Evolutionary conservation across 2,113 vertebrate genomes (phyloP).

Genomic region (Morphnarchus princeps): DNA sequence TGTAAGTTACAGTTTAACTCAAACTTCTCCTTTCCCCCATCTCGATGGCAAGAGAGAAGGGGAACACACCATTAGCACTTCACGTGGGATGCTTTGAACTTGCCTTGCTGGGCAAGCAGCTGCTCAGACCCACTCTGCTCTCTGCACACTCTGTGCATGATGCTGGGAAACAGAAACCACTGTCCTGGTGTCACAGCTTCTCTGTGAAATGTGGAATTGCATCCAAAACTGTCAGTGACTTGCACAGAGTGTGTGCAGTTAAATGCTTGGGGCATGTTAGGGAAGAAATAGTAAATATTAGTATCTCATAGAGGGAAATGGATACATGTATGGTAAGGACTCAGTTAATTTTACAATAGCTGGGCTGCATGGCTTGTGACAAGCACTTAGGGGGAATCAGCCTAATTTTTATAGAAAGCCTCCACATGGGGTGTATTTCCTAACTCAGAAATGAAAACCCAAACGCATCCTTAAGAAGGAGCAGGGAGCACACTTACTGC

Average conservation of each 20-base stretch:
- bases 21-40: accelerated
- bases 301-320: background rate
- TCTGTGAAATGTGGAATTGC: background rate
- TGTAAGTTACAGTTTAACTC: background rate
- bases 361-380: background rate
- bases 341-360: background rate
- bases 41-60: accelerated
- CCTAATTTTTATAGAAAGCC: background rate
- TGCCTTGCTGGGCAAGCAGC: background rate
- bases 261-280: background rate
- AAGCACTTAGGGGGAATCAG: background rate
- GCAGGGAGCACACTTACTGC: background rate
- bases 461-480: background rate
- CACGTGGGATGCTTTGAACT: background rate
- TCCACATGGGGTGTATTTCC: background rate
- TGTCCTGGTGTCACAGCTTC: background rate
- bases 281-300: background rate
- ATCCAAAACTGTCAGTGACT: background rate
- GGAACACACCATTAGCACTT: background rate
- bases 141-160: accelerated
- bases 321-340: background rate
- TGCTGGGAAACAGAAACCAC: background rate
- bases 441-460: background rate
- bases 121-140: no score
- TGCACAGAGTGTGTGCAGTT: background rate